Conservation (phyloP, 64 coral and sea anemone genomes). For the Astreopora myriophthalma region DNA sequence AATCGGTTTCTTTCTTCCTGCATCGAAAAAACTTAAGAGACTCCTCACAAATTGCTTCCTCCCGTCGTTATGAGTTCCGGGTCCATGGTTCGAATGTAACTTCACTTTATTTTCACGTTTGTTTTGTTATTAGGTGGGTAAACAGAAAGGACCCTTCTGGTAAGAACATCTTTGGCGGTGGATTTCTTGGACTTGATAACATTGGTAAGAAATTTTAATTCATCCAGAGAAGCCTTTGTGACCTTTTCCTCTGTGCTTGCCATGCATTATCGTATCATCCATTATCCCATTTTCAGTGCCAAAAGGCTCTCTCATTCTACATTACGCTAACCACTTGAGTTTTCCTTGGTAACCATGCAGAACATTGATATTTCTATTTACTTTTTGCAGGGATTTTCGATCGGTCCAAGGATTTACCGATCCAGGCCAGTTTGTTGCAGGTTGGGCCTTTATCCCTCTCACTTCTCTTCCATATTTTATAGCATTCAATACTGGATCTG, state of each 20-base stretch:
- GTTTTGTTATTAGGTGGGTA: slow-evolving; percentile 78
- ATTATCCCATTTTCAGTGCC: not conserved
- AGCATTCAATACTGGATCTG: no score
- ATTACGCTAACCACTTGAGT: not conserved
- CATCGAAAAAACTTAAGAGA: no score
- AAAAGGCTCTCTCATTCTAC: no score
- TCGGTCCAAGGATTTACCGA: slow-evolving; percentile 85
- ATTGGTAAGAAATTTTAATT: slow-evolving; percentile 10
- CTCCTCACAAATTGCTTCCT: no score
- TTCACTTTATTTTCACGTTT: not conserved
- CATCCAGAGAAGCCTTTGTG: no score
- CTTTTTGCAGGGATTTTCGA: slow-evolving; percentile 82
- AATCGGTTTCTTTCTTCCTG: no score
- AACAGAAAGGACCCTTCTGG: slow-evolving; percentile 96
- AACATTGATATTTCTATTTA: not conserved
- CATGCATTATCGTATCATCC: not conserved
- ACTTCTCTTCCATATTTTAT: no score
- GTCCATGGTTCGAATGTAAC: not conserved
- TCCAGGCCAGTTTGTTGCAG: slow-evolving; percentile 77
- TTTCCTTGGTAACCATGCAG: not conserved
- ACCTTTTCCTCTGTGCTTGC: not conserved
- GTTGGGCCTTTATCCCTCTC: not conserved
- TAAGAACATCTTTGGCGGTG: slow-evolving; percentile 93
- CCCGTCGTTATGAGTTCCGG: not conserved
- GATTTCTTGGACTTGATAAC: slow-evolving; percentile 97